Base-by-base conservation (phyloP, 2,888 invertebrate species). In the Cheilosia impressa region DNA sequence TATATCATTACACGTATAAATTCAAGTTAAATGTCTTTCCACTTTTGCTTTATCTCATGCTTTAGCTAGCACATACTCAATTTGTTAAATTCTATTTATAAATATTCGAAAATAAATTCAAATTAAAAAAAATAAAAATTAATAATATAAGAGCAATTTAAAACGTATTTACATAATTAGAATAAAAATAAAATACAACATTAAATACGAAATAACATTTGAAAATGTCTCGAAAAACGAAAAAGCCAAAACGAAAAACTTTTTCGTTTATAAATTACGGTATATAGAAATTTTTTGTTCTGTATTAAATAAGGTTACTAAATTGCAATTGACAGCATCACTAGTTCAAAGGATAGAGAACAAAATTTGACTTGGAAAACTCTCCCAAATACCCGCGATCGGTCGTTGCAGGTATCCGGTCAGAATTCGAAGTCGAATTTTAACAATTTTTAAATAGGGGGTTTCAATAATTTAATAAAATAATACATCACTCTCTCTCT, bases 311-410 rank as follows among this genome's bases (percentile, higher is more conserved):
- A 77, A 85, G 68, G 63, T 68, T 72, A 76, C 71, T 65, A 52
- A 41, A 68, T 81, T 81, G 81, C 89, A 91, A 92, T 92, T 92
- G 91, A 88, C 91, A 88, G 79, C 92, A 91, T 92, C 92, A 90
- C 91, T 90, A 90, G 89, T 80, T 88, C 91, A 91, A 91, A 92
- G 92, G 91, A 88, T 81, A 53, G 31, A 57, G 7, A 10, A 24
- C 45, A 19, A 62, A 66, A 68, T 60, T 77, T 66, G 31, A 82
- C 65, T 77, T 77, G 47, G 76, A 71, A 27, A 10, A 24, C 15
- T 38, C 52, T 52, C 0, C 10, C 34, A 69, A 3, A 10, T 10
- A 34, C 10, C 10, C 34, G 34, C 10, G 1, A 10, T 34, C 34
- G 34, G 27, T 27, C 13, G 24, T 10, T 22, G 22, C 34, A 34